Conservation (phyloP, 2,113 vertebrate genomes). For the Thermophis baileyi region DNA sequence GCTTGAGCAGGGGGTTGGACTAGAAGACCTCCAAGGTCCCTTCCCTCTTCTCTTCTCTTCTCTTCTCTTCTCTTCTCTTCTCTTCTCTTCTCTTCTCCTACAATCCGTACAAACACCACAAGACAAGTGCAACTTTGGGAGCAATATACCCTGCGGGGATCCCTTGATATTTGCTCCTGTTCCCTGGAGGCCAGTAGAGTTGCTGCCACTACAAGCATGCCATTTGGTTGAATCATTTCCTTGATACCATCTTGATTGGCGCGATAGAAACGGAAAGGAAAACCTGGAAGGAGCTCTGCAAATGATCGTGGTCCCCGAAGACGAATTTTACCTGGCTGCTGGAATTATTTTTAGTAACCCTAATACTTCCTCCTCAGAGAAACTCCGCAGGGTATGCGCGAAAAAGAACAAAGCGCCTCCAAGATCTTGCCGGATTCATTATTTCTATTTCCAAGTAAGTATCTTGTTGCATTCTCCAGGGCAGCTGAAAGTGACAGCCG, state of each 20-base stretch:
- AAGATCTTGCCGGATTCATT: slow-evolving; percentile 12
- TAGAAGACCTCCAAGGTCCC: too few species aligned
- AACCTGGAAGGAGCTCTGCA: fast-evolving
- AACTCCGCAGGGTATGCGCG: background rate
- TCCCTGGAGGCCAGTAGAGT: background rate
- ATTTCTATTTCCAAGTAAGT: slow-evolving; percentile 34
- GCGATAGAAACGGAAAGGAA: background rate
- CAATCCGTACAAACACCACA: background rate
- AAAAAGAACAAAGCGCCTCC: background rate
- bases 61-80: too few species aligned
- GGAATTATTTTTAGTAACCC: background rate
- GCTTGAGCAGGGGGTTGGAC: too few species aligned
- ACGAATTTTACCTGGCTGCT: too few species aligned
- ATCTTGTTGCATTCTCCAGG: slow-evolving; percentile 24
- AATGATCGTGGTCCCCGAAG: background rate
- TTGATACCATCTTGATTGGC: background rate
- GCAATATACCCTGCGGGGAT: background rate
- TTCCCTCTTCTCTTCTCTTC: too few species aligned
- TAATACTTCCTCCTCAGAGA: background rate
- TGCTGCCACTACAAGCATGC: background rate
- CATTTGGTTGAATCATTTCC: background rate
- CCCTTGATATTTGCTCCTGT: background rate
- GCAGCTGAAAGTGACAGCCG: slow-evolving; percentile 16
- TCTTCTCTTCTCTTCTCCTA: too few species aligned
- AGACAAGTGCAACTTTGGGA: background rate